phyloP scores from a whole-genome alignment of 2,888 invertebrate genomes.

The Luperina testacea region DNA sequence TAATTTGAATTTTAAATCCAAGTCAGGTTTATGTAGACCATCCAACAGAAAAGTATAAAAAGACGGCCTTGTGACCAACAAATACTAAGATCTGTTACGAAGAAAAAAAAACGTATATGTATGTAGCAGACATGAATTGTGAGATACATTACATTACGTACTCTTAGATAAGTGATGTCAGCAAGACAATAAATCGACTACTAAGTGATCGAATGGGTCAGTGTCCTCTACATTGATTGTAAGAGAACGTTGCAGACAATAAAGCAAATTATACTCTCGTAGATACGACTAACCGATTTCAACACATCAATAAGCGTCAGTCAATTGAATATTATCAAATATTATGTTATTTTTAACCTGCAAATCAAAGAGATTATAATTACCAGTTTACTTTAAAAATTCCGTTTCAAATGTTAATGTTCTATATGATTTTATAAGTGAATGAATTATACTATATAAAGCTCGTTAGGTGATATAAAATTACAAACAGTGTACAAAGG shows the following conservation, averaged over 20 bases:
- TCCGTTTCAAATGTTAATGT: constrained; percentile 17
- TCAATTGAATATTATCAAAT: constrained; percentile 63
- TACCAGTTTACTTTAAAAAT: constrained; percentile 25
- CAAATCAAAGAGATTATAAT: constrained; percentile 20
- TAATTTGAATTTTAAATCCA: constrained; percentile 71
- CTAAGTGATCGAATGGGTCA: constrained; percentile 80
- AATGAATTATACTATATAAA: too few species aligned
- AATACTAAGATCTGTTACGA: constrained; percentile 35
- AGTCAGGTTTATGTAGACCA: constrained; percentile 55
- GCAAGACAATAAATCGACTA: constrained; percentile 75
- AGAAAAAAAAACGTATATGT: constrained; percentile 39
- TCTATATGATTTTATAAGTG: constrained; percentile 46
- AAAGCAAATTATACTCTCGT: constrained; percentile 78
- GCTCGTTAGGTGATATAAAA: constrained; percentile 65
- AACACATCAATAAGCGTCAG: constrained; percentile 67
- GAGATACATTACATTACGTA: constrained; percentile 55
- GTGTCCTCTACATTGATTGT: constrained; percentile 81
- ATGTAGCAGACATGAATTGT: constrained; percentile 59
- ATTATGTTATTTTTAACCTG: constrained; percentile 36
- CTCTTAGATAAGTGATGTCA: constrained; percentile 73
- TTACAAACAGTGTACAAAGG: constrained; percentile 68
- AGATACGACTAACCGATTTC: constrained; percentile 71
- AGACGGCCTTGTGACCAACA: constrained; percentile 55
- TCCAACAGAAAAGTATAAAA: constrained; percentile 60
- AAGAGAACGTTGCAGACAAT: constrained; percentile 80